Evolutionary conservation across 2,888 invertebrate genomes (phyloP).

Genomic region (Prosopocoilus inquinatus): DNA sequence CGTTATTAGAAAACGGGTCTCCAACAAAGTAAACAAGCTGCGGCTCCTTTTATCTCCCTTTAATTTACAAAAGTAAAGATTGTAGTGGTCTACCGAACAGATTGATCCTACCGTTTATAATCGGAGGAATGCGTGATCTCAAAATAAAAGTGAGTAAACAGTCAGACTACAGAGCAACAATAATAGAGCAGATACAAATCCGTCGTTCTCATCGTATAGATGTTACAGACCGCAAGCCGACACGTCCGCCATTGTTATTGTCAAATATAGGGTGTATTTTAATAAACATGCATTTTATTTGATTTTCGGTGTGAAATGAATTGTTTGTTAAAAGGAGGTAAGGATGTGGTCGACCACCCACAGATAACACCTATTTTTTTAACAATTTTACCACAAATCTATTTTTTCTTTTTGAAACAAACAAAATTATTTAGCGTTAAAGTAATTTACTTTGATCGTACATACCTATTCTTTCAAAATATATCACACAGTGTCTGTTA

Average conservation of each 20-base stretch:
- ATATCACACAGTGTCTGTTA: too few species aligned
- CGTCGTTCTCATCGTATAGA: conserved; percentile 20
- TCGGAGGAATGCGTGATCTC: conserved; percentile 20
- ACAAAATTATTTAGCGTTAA: too few species aligned
- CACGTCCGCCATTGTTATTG: conserved; percentile 24
- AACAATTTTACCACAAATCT: neutral
- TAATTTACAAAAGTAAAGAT: conserved; percentile 19
- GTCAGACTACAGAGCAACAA: conserved; percentile 23
- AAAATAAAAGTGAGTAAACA: conserved; percentile 26
- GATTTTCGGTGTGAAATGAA: conserved; percentile 24
- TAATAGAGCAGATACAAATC: conserved; percentile 23
- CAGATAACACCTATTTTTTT: neutral
- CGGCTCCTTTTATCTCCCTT: conserved; percentile 14
- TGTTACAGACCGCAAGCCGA: conserved; percentile 17
- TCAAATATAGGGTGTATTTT: conserved; percentile 12
- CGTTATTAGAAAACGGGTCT: conserved; percentile 11
- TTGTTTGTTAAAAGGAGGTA: conserved; percentile 13
- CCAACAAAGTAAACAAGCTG: conserved; percentile 14
- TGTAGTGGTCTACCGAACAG: conserved; percentile 14
- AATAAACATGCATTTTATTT: conserved; percentile 23
- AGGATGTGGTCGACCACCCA: conserved; percentile 20
- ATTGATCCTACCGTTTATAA: conserved; percentile 27
- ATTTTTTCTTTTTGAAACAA: too few species aligned
- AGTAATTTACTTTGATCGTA: too few species aligned
- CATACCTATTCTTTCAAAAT: too few species aligned